These are phyloP conservation scores for Drosophila kanekoi DNA, from an alignment of 2,888 invertebrate species.

Conservation along the genomic window DNA sequence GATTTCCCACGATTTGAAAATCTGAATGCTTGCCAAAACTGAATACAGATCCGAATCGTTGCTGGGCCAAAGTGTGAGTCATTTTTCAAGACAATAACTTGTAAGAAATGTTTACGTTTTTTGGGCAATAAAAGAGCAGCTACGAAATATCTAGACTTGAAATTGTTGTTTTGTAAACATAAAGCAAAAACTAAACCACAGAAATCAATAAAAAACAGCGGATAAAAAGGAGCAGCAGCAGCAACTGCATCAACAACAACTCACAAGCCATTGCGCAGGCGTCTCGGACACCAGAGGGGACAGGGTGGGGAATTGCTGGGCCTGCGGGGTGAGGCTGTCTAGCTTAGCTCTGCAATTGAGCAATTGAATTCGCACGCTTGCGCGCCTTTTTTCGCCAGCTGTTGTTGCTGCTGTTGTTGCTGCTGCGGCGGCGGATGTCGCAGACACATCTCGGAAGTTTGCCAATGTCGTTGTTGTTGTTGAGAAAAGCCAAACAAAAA, in stretches of 20 bases:
- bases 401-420: constrained; percentile 38
- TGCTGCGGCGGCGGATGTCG: constrained; percentile 68
- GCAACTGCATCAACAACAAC: constrained; percentile 23
- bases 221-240: constrained; percentile 66
- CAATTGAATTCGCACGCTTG: constrained; percentile 81
- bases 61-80: constrained; percentile 57
- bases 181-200: constrained; percentile 68
- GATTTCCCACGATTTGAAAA: constrained; percentile 76
- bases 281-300: constrained; percentile 39
- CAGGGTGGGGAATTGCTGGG: constrained; percentile 10
- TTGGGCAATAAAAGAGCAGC: constrained; percentile 43
- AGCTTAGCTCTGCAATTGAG: constrained; percentile 69
- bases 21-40: constrained; percentile 51
- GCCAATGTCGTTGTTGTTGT: constrained; percentile 44
- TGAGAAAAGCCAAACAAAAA: constrained; percentile 65
- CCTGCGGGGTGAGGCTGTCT: constrained; percentile 16
- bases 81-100: constrained; percentile 79
- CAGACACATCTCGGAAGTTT: constrained; percentile 78
- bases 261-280: constrained; percentile 69
- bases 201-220: constrained; percentile 75
- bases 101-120: constrained; percentile 59
- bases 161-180: constrained; percentile 53
- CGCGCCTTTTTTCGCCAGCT: constrained; percentile 69
- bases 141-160: constrained; percentile 19
- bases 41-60: constrained; percentile 8